Evolutionary conservation across 1,140 invertebrate species (phyloP), one percentile per base, ranked within the genome.

Genomic region (Lordiphosa collinella): DNA sequence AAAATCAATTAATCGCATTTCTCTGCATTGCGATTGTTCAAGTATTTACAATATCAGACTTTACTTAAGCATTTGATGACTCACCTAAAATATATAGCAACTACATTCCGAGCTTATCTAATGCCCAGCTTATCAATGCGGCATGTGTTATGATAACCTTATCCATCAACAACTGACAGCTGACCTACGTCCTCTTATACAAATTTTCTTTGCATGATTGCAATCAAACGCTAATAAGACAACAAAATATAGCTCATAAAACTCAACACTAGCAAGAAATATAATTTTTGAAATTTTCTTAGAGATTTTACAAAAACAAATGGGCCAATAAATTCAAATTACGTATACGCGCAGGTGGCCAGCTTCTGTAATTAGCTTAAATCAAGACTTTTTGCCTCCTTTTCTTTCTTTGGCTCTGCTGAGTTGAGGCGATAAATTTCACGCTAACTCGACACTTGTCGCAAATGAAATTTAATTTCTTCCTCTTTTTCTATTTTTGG

Each of bases 291-390:
- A 35, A 51, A 37, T 51, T 31, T 44, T 22, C 29, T 44, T 29
- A 31, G 41, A 29, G 25, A 29, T 29, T 29, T 29, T 29, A 29
- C 49, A 71, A 73, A 73, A 57, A 64, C 58, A 69, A 82, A 82
- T 82, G 78, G 72, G 78, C 55, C 78, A 78, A 82, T 85, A 78
- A 85, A 82, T 82, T 73, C 43, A 69, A 57, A 82, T 82, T 82
- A 82, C 78, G 78, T 82, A 82, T 82, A 84, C 78, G 78, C 79
- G 79, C 78, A 82, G 78, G 78, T 82, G 78, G 78, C 79, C 59
- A 50, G 72, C 55, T 50, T 53, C 57, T 49, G 59, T 58, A 84
- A 82, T 82, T 82, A 84, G 58, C 54, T 63, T 60, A 76, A 82
- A 82, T 82, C 72, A 79, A 70, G 73, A 73, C 36, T 46, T 25